Base-by-base conservation (phyloP, 1,140 invertebrate species). In the Hetaerina americana region DNA sequence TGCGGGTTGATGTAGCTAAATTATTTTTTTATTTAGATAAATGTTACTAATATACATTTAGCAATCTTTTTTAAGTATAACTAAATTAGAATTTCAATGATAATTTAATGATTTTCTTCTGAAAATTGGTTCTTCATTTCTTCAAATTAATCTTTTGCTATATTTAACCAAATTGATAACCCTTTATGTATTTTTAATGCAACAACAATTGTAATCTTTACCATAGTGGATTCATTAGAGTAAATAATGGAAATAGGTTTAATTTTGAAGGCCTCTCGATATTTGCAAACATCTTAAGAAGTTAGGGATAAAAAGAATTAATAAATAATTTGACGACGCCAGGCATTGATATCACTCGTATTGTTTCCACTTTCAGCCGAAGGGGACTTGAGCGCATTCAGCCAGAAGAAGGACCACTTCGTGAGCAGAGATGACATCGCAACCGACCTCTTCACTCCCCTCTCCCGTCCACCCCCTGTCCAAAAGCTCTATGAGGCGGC, bases 301-400 rank as follows among this genome's bases (percentile, higher is more conserved):
- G 5, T 8, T 40, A 5, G 15, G 5, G 15, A 40, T 40, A 8
- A 40, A 8, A 5, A 40, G 5, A 27, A 26, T 27, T 26, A n/a
- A 69, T 69, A 25, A 10, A 69, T 29, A 26, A 6, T 6, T 25
- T 29, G 5, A n/a, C 26, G 68, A 26, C n/a, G 26, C n/a, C n/a
- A 5, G 24, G 26, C n/a, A 26, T n/a, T n/a, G 8, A 29, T 69
- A 27, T 10, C n/a, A 18, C 8, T 5, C 5, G n/a, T 22, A 10
- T 76, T 77, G 81, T 77, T 79, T 81, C 80, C 82, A 82, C 77
- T 88, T 89, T 66, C 86, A 94, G 92, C 92, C 81, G 91, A 92
- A 85, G 90, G 91, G 76, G 91, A 93, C 84, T 89, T 94, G 80
- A 89, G 87, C 73, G 87, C 87, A 77, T 93, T 93, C 84, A 90